Evolutionary conservation across 2,888 invertebrate species (phyloP).

Genomic region (Physocephala rufipes): DNA sequence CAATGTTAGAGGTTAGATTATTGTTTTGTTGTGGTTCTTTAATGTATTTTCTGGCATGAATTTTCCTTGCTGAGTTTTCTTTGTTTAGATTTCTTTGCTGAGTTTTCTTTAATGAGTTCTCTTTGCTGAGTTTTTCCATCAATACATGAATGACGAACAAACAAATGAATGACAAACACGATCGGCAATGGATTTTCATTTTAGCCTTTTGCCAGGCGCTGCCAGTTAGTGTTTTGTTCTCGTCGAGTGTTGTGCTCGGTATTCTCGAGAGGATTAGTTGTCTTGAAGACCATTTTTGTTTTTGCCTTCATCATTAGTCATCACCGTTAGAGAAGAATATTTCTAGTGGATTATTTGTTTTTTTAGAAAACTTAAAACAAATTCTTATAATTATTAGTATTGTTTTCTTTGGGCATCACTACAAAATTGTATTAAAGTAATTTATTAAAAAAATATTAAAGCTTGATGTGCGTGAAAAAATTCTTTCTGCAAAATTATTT

Average conservation of each 20-base stretch:
- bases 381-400: neutral
- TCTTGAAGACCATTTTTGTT: constrained; percentile 49
- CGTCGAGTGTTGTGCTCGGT: constrained; percentile 67
- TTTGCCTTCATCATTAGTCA: constrained; percentile 39
- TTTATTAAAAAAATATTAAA: constrained; percentile 30
- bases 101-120: neutral
- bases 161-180: neutral
- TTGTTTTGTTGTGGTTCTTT: constrained; percentile 7
- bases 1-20: no score
- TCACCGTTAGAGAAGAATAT: constrained; percentile 26
- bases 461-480: constrained; percentile 37
- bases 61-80: neutral
- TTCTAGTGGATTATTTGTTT: neutral
- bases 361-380: constrained; percentile 11
- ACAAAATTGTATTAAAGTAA: neutral
- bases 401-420: neutral
- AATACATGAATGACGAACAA: neutral
- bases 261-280: constrained; percentile 59
- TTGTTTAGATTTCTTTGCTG: constrained; percentile 1
- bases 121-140: constrained; percentile 2
- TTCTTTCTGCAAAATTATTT: constrained; percentile 18
- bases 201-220: constrained; percentile 39
- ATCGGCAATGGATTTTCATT: constrained; percentile 24
- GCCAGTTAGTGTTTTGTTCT: constrained; percentile 67
- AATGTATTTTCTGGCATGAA: constrained; percentile 7